Base-by-base conservation (phyloP, 92 coral and sea anemone genomes). In the Desmophyllum pertusum region DNA sequence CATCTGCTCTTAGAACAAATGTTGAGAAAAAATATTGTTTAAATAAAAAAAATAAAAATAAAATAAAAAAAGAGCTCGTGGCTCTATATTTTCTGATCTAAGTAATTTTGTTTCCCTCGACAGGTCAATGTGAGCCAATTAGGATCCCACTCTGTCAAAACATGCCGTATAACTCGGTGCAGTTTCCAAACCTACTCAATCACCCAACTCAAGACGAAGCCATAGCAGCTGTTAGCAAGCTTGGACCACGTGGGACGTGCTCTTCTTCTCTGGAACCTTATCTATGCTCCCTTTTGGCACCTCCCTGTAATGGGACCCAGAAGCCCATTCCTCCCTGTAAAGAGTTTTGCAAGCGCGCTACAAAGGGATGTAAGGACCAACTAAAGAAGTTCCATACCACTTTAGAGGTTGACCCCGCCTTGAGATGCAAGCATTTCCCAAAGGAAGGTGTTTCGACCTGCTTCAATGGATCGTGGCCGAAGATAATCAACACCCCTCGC, bases 121-220 rank as follows among this genome's bases (percentile, higher is more conserved):
- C 55, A 72, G 77, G 57, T 17, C 51, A 29, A 15, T 82, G 86
- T 33, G 71, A 55, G 7, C 57, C 70, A 39, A 57, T 82, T 5
- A 69, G 78, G 35, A 82, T 82, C 29, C 79, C 86, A 82, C 42
- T 82, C 30, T 82, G 86, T 55, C 78, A 73, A 57, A 82, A 82
- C 39, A 71, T 82, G 79, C 69, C 86, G 0, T 82, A 82, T 37
- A 55, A 33, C 33, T 29, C 37, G 43, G 79, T 27, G 5, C 86
- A 73, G 70, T 82, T 84, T 29, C 92, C 92, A 43, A 89, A 89
- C 81, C 39, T 66, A 10, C 46, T 89, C 5, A 79, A 87, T n/a
- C 91, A 88, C 53, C 80, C 79, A n/a, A 80, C 74, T 9, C 92
- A 89, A 85, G 70, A 80, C 45, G 82, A 84, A 25, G 81, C 84